Percentiles rank a stretch among this genome's conserved stretches.
phyloP scores from a whole-genome alignment of 2,113 vertebrate species.

The Mesocricetus auratus region DNA sequence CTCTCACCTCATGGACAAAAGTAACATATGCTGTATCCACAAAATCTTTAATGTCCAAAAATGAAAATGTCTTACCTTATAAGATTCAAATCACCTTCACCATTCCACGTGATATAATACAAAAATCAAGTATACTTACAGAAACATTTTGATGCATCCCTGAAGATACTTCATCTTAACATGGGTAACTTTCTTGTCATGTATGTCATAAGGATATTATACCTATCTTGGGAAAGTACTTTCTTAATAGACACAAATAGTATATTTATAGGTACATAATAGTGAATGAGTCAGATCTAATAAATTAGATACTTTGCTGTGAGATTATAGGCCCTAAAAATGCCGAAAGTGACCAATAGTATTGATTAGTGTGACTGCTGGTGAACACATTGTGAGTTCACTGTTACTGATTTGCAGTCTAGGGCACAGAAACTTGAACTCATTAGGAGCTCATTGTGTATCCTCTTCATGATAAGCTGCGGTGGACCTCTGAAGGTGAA shows the following conservation, averaged over 20 bases:
- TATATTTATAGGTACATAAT: not conserved
- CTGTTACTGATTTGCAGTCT: not conserved
- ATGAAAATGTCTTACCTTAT: not conserved
- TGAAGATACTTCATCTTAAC: not conserved
- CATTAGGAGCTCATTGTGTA: not conserved
- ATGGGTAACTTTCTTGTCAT: not conserved
- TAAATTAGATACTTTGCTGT: not conserved
- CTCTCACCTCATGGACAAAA: not conserved
- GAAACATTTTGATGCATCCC: not conserved
- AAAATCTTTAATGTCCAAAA: not conserved
- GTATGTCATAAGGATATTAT: not conserved
- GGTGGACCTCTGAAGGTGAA: not conserved
- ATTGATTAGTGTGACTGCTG: fast-evolving
- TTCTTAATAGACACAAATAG: not conserved
- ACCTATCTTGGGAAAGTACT: not conserved
- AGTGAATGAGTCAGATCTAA: not conserved
- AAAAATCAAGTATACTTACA: not conserved
- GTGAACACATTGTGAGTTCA: not conserved
- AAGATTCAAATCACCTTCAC: not conserved
- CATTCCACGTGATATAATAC: not conserved
- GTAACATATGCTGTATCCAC: not conserved
- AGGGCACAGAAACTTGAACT: not conserved
- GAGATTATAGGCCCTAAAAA: not conserved
- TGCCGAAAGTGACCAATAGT: not conserved
- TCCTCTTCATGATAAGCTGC: not conserved